Conservation (phyloP, 2,113 vertebrate genomes). For the Accipiter cooperii region DNA sequence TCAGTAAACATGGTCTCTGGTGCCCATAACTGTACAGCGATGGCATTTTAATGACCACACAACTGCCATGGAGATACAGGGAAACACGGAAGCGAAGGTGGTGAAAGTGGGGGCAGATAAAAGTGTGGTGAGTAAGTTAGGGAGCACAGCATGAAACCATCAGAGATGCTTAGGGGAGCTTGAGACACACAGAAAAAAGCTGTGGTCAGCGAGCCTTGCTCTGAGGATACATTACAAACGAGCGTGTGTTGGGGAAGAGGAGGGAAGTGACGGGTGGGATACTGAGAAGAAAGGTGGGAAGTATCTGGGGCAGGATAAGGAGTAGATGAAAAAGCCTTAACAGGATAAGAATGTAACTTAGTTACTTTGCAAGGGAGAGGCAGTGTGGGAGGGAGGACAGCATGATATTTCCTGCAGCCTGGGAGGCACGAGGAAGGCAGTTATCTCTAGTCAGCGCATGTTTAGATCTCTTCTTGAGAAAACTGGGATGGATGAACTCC, state of each 20-base stretch:
- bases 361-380: not conserved
- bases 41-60: not conserved
- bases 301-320: not conserved
- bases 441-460: not conserved
- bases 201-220: fast-evolving
- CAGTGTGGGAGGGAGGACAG: not conserved
- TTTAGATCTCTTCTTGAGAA: not conserved
- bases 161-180: not conserved
- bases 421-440: not conserved
- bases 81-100: not conserved
- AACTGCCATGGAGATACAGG: not conserved
- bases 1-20: not conserved
- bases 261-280: not conserved
- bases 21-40: not conserved
- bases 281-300: not conserved
- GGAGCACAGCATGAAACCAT: not conserved
- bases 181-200: not conserved
- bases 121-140: not conserved
- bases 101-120: not conserved
- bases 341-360: not conserved
- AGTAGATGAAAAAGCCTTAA: not conserved
- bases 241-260: not conserved
- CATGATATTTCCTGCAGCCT: not conserved
- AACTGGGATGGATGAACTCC: not conserved
- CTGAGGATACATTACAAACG: not conserved